Conservation (phyloP, 2,888 invertebrate species). For the Boloria euphrosyne region DNA sequence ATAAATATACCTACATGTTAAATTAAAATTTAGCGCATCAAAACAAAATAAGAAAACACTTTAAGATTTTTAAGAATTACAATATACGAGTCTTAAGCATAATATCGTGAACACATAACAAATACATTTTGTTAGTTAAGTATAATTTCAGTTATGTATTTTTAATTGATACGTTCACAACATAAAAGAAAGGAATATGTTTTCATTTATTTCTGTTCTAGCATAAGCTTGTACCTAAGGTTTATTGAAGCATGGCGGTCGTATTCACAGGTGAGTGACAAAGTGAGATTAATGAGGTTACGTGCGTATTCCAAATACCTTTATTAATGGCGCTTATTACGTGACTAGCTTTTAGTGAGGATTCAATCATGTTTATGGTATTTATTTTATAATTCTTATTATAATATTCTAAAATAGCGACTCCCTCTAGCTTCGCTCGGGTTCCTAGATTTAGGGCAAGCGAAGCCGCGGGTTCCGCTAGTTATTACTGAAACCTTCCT, state of each 20-base stretch:
- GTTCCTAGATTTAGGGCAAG: too few relatives aligned
- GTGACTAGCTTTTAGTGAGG: conserved; percentile 3
- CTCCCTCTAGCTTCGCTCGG: too few relatives aligned
- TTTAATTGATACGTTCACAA: not conserved
- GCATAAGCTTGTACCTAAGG: conserved; percentile 14
- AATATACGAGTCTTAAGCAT: too few relatives aligned
- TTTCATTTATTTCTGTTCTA: not conserved
- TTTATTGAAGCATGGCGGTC: conserved; percentile 25
- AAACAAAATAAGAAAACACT: too few relatives aligned
- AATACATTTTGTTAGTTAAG: not conserved
- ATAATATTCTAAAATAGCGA: not conserved
- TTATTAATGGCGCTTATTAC: conserved; percentile 23
- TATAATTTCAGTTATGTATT: too few relatives aligned
- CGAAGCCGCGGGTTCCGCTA: too few relatives aligned
- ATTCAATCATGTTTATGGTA: not conserved
- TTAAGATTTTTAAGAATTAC: too few relatives aligned
- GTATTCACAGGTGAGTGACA: conserved; percentile 38
- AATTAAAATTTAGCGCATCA: too few relatives aligned
- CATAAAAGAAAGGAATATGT: not conserved
- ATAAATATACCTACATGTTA: too few relatives aligned
- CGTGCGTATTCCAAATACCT: conserved; percentile 21
- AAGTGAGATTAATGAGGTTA: conserved; percentile 40
- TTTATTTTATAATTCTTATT: not conserved
- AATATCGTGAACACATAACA: not conserved
- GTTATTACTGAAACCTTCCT: too few relatives aligned